Conservation (phyloP, 2,797 vertebrate genomes). For the Eleutherodactylus coqui region DNA sequence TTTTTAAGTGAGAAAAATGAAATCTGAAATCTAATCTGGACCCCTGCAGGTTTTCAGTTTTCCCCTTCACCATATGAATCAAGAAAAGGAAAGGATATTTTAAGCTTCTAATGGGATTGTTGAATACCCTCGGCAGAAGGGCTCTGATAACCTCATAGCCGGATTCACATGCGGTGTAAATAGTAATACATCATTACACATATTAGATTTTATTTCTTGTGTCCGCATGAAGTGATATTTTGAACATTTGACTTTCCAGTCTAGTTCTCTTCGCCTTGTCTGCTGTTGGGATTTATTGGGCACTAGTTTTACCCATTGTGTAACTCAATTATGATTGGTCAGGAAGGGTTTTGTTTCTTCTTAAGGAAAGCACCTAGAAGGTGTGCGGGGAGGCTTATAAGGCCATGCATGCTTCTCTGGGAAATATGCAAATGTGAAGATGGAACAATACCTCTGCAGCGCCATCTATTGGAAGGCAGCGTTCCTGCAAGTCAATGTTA, state of each 20-base stretch:
- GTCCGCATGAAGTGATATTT: background rate
- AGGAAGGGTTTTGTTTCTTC: too few species aligned
- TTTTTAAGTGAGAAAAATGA: background rate
- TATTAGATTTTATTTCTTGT: background rate
- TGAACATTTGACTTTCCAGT: background rate
- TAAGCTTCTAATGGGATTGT: background rate
- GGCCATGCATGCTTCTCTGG: too few species aligned
- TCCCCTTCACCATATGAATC: background rate
- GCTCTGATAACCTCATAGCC: background rate
- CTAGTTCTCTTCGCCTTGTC: background rate
- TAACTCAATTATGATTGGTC: too few species aligned
- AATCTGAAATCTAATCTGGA: background rate
- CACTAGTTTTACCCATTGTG: conserved; percentile 18
- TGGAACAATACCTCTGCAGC: too few species aligned
- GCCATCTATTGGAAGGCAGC: too few species aligned
- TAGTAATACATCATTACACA: background rate
- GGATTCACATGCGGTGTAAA: background rate
- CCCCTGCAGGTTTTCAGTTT: background rate
- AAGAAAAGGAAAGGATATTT: background rate
- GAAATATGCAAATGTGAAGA: too few species aligned
- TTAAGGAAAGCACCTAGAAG: too few species aligned
- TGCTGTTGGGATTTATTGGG: background rate
- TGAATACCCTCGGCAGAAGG: background rate
- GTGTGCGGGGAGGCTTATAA: too few species aligned
- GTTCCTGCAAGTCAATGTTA: too few species aligned